These are phyloP conservation scores for Agrotis ipsilon DNA, from an alignment of 2,888 invertebrate species.

Conservation along the genomic window DNA sequence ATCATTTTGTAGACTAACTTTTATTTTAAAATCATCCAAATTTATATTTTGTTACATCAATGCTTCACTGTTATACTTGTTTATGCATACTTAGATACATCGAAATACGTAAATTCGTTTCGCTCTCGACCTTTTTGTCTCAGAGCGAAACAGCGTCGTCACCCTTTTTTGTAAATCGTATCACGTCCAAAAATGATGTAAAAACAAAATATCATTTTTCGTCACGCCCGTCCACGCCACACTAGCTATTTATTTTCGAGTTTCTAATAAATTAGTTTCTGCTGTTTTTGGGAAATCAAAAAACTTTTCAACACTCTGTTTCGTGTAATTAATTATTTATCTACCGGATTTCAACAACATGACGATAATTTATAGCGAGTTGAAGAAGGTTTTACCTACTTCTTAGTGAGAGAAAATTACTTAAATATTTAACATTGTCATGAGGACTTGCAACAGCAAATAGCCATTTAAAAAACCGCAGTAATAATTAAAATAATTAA, in stretches of 20 bases:
- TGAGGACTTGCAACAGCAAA: conserved; percentile 15
- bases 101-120: conserved; percentile 74
- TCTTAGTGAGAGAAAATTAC: neutral
- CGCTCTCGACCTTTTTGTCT: conserved; percentile 78
- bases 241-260: conserved; percentile 81
- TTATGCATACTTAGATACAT: conserved; percentile 56
- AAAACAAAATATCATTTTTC: conserved; percentile 86
- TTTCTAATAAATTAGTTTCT: conserved; percentile 81
- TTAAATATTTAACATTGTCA: conserved; percentile 18
- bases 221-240: conserved; percentile 85
- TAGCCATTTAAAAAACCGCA: conserved; percentile 48
- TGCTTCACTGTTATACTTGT: conserved; percentile 37
- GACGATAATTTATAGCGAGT: conserved; percentile 1
- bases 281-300: conserved; percentile 72
- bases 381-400: neutral
- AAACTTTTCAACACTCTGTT: conserved; percentile 56
- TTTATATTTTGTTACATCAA: conserved; percentile 28
- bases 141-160: conserved; percentile 77
- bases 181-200: conserved; percentile 79
- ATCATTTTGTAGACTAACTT: neutral
- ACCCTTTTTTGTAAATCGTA: conserved; percentile 81
- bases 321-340: conserved; percentile 54
- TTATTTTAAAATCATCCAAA: neutral
- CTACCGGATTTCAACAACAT: conserved; percentile 16
- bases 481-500: conserved; percentile 63